Conservation (phyloP, 35 echinoderm and acorn worm genomes). For the Apostichopus parvimensis region DNA sequence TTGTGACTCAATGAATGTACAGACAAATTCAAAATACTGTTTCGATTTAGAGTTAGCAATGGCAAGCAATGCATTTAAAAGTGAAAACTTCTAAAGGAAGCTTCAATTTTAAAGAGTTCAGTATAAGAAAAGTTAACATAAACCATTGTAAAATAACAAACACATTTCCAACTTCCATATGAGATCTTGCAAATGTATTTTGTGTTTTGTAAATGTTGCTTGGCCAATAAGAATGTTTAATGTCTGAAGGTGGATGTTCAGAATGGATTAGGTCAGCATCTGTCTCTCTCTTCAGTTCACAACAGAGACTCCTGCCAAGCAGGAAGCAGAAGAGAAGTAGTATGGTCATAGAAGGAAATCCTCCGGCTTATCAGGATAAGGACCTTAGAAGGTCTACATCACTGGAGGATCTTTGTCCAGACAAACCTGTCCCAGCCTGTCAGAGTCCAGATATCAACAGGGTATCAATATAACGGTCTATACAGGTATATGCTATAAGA, state of each 20-base stretch:
- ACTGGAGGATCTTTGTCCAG: constrained; percentile 44
- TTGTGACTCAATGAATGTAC: too few species aligned
- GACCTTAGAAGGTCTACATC: constrained; percentile 39
- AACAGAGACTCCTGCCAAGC: constrained; percentile 10
- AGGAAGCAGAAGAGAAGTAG: constrained; percentile 27
- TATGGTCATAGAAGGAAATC: constrained; percentile 39
- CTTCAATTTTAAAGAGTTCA: too few species aligned
- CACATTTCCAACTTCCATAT: too few species aligned
- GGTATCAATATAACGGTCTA: neutral
- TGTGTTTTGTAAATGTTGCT: too few species aligned
- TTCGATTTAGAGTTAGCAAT: too few species aligned
- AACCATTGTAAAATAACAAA: too few species aligned
- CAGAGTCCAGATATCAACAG: constrained; percentile 37
- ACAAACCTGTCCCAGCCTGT: constrained; percentile 39
- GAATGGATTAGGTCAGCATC: neutral
- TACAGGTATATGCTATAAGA: too few species aligned
- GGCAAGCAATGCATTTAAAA: too few species aligned
- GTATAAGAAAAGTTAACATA: too few species aligned
- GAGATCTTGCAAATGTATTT: too few species aligned
- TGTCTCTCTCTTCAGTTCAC: constrained; percentile 14
- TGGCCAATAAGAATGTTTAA: neutral
- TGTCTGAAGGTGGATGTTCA: neutral
- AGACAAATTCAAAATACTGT: too few species aligned
- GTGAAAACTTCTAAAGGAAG: too few species aligned
- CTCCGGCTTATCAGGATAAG: neutral